A percentile compares a stretch with the other conserved stretches of the same genome.
phyloP scores from a whole-genome alignment of 1,140 invertebrate genomes.

The Neodiprion lecontei region DNA sequence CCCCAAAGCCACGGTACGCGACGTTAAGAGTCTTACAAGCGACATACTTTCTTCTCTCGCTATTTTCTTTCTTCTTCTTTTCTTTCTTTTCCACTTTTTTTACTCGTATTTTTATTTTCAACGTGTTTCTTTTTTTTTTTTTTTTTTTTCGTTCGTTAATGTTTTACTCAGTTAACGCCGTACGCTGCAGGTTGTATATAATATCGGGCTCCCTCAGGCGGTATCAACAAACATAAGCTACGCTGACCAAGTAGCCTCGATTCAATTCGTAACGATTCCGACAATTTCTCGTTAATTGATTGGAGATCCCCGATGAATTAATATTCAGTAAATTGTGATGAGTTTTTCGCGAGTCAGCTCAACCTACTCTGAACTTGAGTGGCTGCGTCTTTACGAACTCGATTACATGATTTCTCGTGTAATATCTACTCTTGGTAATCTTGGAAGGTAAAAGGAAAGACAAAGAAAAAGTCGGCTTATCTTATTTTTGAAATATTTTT shows the following conservation, averaged over 20 bases:
- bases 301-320: not conserved
- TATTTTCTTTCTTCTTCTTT: not conserved
- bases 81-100: too few species aligned
- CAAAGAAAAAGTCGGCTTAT: too few species aligned
- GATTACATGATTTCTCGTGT: too few species aligned
- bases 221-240: not conserved
- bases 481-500: too few species aligned
- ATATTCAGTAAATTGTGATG: not conserved
- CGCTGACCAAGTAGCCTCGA: conserved; percentile 6
- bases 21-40: not conserved
- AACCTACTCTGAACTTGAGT: too few species aligned
- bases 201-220: not conserved
- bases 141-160: not conserved
- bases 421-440: too few species aligned
- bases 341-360: too few species aligned
- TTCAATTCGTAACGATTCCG: not conserved
- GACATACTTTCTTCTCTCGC: conserved; percentile 7
- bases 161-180: not conserved
- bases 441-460: too few species aligned
- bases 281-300: not conserved
- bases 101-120: too few species aligned
- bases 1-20: not conserved
- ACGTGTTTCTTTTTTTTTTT: not conserved
- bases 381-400: too few species aligned
- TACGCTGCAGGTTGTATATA: not conserved